Evolutionary conservation across 2,113 vertebrate genomes (phyloP).

Genomic region (Numida meleagris): DNA sequence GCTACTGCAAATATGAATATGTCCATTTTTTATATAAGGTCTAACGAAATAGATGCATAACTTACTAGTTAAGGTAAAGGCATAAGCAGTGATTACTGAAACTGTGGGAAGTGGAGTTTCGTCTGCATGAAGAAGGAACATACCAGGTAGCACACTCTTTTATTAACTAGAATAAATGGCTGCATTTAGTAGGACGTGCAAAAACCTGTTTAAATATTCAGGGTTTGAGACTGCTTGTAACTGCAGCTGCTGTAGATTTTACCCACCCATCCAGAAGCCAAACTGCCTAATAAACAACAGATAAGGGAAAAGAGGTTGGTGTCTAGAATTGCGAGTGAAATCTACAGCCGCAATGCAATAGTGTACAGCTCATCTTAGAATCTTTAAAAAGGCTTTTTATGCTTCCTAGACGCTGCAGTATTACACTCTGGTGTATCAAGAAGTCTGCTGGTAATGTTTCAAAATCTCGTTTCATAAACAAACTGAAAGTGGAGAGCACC

Average conservation of each 20-base stretch:
- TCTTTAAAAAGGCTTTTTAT: slow-evolving; percentile 46
- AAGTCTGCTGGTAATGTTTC: slow-evolving; percentile 38
- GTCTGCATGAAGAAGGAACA: background rate
- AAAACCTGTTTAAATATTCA: slow-evolving; percentile 48
- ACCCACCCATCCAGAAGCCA: background rate
- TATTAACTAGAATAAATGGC: slow-evolving; percentile 43
- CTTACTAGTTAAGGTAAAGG: slow-evolving; percentile 2
- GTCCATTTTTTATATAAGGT: background rate
- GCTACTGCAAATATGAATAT: background rate
- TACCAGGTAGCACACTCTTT: background rate
- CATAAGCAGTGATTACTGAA: slow-evolving; percentile 19
- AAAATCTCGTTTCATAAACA: slow-evolving; percentile 38
- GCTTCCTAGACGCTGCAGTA: slow-evolving; percentile 21
- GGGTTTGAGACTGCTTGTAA: slow-evolving; percentile 2
- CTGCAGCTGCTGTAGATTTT: slow-evolving; percentile 31
- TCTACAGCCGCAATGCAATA: background rate
- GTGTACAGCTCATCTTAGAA: slow-evolving; percentile 5
- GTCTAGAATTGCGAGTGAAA: slow-evolving; percentile 34
- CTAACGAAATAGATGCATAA: background rate
- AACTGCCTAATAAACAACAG: slow-evolving; percentile 9
- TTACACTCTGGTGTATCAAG: background rate
- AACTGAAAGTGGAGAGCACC: background rate
- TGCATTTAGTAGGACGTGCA: slow-evolving; percentile 32
- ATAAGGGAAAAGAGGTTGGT: background rate
- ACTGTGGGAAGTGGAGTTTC: slow-evolving; percentile 5